Base-by-base conservation (phyloP, 2,888 invertebrate genomes). In the Pocota personata region DNA sequence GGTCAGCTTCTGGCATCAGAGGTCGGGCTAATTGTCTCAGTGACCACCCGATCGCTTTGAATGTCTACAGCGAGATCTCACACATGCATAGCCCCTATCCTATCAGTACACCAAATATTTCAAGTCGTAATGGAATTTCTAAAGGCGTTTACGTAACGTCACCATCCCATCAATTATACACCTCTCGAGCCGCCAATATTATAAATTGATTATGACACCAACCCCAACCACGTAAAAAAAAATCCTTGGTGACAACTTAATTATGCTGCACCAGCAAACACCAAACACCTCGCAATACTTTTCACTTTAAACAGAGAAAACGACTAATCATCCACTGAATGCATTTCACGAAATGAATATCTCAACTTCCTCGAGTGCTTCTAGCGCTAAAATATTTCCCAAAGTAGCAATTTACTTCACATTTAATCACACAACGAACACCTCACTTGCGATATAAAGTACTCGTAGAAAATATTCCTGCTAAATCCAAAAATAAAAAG, bases 321-420 rank as follows among this genome's bases (percentile, higher is more conserved):
- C 82, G 72, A 43, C 67, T 66, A 86, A 86, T 86, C 82, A 86
- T 72, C 66, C 66, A 72, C 40, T 30, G 67, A 73, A 60, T 72
- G 72, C 82, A 76, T 77, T 83, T 62, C 76, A 76, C 80, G 72
- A 82, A 86, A 72, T 67, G 72, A 77, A 86, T 80, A 86, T 72
- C 76, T 82, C 52, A 86, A 82, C 82, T 79, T 72, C 76, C 35
- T 40, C 30, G 60, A 72, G 14, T 50, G 72, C 82, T 80, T 7
- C 16, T 46, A 86, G 82, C 86, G 52, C 30, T 72, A 82, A 72
- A 86, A 40, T 82, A 67, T 67, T 82, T 52, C 37, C 60, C 80
- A 82, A 82, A 86, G 82, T 82, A 82, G 86, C 80, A 86, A 86
- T 86, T 86, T 86, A 62, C 77, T 72, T 86, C 72, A 43, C 76